Conservation (phyloP, 2,888 invertebrate genomes). For the Cataglyphis altisquamis region DNA sequence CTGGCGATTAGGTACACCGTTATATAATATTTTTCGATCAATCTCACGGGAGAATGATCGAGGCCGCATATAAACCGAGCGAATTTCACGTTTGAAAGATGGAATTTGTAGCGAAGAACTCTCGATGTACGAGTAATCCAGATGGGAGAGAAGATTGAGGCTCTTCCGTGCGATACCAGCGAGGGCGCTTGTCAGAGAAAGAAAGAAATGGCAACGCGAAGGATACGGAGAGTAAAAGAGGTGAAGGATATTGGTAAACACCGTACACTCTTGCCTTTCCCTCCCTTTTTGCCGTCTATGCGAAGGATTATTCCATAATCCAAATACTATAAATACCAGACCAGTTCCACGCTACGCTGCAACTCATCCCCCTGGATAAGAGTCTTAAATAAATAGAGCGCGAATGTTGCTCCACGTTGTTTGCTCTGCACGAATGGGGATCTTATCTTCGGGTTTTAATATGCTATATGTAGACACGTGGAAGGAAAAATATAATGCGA, state of each 20-base stretch:
- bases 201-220: constrained; percentile 57
- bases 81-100: constrained; percentile 78
- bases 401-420: constrained; percentile 72
- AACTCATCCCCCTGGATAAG: constrained; percentile 77
- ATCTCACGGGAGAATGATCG: constrained; percentile 66
- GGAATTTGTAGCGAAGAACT: constrained; percentile 76
- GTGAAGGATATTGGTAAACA: constrained; percentile 83
- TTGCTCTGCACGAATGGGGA: constrained; percentile 64
- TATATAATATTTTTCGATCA: constrained; percentile 43
- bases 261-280: constrained; percentile 76
- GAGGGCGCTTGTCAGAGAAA: constrained; percentile 65
- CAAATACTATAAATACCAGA: constrained; percentile 84
- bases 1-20: constrained; percentile 14
- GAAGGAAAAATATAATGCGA: constrained; percentile 17
- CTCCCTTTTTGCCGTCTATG: constrained; percentile 74
- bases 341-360: constrained; percentile 72
- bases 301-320: constrained; percentile 83
- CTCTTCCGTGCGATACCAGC: constrained; percentile 66
- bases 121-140: constrained; percentile 78
- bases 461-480: constrained; percentile 27
- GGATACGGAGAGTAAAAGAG: constrained; percentile 63
- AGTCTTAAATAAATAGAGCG: constrained; percentile 80
- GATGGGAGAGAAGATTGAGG: constrained; percentile 77
- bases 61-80: constrained; percentile 71
- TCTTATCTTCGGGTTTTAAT: constrained; percentile 53